phyloP scores from a whole-genome alignment of 2,888 invertebrate genomes.

The Fissipunctia ypsillon region DNA sequence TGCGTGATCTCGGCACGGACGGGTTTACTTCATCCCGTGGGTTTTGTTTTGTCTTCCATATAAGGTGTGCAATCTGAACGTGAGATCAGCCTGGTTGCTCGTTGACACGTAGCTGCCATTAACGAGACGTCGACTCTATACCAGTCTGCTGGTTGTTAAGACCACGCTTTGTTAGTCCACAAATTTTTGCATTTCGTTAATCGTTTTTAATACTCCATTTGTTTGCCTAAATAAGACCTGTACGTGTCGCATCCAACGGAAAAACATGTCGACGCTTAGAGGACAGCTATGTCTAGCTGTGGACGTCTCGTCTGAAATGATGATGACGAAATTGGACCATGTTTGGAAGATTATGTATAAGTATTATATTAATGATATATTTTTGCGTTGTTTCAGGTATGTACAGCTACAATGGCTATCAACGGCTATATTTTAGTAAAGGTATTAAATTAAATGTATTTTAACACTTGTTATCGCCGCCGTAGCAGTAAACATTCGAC shows the following conservation, averaged over 20 bases:
- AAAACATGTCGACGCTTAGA: no score
- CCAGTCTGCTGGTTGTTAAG: conserved; percentile 47
- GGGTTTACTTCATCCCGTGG: conserved; percentile 71
- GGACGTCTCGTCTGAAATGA: not conserved
- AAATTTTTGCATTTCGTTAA: conserved; percentile 32
- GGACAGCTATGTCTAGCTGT: not conserved
- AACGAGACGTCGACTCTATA: conserved; percentile 65
- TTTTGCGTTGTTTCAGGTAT: conserved; percentile 75
- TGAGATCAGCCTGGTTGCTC: conserved; percentile 68
- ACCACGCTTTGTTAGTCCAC: conserved; percentile 47
- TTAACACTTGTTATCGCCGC: conserved; percentile 31
- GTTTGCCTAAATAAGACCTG: not conserved
- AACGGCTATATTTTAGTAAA: conserved; percentile 16
- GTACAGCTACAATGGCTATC: conserved; percentile 54
- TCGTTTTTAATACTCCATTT: not conserved
- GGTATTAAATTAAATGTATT: conserved; percentile 40
- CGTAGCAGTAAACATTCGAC: conserved; percentile 45
- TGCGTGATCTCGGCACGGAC: conserved; percentile 78
- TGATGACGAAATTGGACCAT: not conserved
- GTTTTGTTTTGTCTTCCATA: conserved; percentile 75
- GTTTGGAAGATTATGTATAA: not conserved
- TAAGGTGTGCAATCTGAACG: conserved; percentile 73
- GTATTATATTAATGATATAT: conserved; percentile 42
- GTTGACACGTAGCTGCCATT: conserved; percentile 76
- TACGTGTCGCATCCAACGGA: no score